Percentiles rank a stretch among this genome's conserved stretches.
phyloP scores from a whole-genome alignment of 1,140 invertebrate genomes.

The Pissodes strobi region DNA sequence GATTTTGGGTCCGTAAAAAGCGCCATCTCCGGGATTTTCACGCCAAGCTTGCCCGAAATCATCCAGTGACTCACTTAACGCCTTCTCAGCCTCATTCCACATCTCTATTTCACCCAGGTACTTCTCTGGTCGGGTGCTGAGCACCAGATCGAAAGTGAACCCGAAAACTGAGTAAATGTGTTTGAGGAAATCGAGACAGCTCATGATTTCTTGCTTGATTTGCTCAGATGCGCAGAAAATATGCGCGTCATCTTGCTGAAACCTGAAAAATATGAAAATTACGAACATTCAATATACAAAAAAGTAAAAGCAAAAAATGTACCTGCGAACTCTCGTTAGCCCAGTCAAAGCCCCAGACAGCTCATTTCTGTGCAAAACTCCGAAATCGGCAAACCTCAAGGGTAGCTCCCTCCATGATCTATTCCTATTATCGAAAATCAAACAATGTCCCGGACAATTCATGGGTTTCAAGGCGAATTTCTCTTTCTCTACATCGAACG shows the following conservation, averaged over 20 bases:
- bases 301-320: background rate
- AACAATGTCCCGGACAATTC: constrained; percentile 98
- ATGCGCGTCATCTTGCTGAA: constrained; percentile 99
- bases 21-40: constrained; percentile 91
- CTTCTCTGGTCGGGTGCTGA: constrained; percentile 95
- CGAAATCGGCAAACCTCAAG: constrained; percentile 94
- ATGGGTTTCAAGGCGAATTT: constrained; percentile 98
- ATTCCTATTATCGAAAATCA: constrained; percentile 86
- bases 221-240: constrained; percentile 95
- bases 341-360: constrained; percentile 93
- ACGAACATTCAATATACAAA: too few species aligned
- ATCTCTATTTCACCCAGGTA: constrained; percentile 87
- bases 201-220: constrained; percentile 83
- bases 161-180: constrained; percentile 91
- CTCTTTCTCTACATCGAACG: constrained; percentile 96
- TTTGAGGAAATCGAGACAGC: constrained; percentile 85
- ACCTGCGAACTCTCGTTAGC: constrained; percentile 87
- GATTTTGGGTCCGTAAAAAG: constrained; percentile 99
- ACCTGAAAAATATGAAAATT: too few species aligned
- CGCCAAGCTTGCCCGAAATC: constrained; percentile 86
- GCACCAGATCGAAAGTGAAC: constrained; percentile 88
- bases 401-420: constrained; percentile 96
- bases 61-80: constrained; percentile 84
- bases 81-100: constrained; percentile 94
- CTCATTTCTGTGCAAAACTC: constrained; percentile 86